phyloP scores from a whole-genome alignment of 2,797 vertebrate species.

The Saxicola maurus region DNA sequence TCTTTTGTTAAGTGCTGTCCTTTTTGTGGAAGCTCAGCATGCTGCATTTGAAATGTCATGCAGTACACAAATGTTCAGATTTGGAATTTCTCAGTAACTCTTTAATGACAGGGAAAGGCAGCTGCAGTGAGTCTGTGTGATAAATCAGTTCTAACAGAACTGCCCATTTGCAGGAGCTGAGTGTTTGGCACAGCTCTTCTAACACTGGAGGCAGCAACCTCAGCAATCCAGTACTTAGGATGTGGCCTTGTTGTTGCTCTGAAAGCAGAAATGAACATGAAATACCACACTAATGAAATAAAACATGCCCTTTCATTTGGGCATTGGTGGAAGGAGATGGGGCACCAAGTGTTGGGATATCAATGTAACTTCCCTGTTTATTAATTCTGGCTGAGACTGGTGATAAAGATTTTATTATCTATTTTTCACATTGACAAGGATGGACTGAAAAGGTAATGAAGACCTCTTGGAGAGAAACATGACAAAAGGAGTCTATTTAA shows the following conservation, averaged over 20 bases:
- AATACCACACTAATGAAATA: neutral
- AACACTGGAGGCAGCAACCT: neutral
- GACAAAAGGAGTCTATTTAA: neutral
- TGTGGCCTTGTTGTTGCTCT: neutral
- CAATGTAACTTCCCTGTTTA: neutral
- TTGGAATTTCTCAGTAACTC: constrained; percentile 41
- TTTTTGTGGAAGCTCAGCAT: neutral
- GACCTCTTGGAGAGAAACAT: neutral
- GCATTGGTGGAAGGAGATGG: neutral
- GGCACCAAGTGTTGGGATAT: neutral
- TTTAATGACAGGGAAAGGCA: neutral
- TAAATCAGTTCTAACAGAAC: neutral
- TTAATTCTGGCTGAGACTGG: constrained; percentile 15
- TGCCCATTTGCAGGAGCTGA: neutral
- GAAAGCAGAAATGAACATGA: neutral
- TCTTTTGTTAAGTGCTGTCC: neutral
- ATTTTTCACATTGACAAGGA: neutral
- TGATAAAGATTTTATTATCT: constrained; percentile 28
- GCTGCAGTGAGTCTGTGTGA: neutral
- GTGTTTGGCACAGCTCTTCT: neutral
- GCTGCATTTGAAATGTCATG: neutral
- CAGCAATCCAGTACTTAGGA: neutral
- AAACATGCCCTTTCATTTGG: neutral
- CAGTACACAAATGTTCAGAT: neutral
- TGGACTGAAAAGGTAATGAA: neutral